phyloP scores from a whole-genome alignment of 2,797 vertebrate species.

The Sebastes ruberrimus region DNA sequence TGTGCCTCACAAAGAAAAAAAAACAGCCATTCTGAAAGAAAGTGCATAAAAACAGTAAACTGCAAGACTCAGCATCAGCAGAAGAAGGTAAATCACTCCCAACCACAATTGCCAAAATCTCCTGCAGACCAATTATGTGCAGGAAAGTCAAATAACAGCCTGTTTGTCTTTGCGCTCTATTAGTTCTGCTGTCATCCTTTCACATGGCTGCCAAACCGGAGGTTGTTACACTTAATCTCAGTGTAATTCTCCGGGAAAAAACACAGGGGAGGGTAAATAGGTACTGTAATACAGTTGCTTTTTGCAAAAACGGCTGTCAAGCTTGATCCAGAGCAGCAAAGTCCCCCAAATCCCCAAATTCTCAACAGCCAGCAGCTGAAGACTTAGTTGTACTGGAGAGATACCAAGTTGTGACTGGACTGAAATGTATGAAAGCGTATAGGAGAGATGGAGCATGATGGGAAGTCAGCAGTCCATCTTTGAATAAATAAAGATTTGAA shows the following conservation, averaged over 20 bases:
- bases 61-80: constrained; percentile 47
- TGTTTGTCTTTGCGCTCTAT: constrained; percentile 15
- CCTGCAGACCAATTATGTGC: constrained; percentile 26
- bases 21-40: not conserved
- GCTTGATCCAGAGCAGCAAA: constrained; percentile 39
- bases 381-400: constrained; percentile 49
- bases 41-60: constrained; percentile 24
- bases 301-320: constrained; percentile 43
- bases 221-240: constrained; percentile 8
- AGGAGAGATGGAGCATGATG: constrained; percentile 10
- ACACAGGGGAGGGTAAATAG: constrained; percentile 6
- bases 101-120: constrained; percentile 28
- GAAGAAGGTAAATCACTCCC: constrained; percentile 26
- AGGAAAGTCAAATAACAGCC: constrained; percentile 25
- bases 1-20: not conserved
- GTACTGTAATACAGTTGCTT: constrained; percentile 27
- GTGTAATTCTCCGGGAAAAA: not conserved
- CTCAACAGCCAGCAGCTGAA: constrained; percentile 15
- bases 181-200: constrained; percentile 27
- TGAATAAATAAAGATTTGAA: constrained; percentile 36
- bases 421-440: constrained; percentile 34
- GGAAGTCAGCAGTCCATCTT: constrained; percentile 22
- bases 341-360: constrained; percentile 26
- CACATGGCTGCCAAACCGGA: constrained; percentile 16
- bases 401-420: constrained; percentile 44